Percentiles rank a stretch among this genome's conserved stretches.
phyloP scores from a whole-genome alignment of 2,888 invertebrate genomes.

The Choristoneura rosaceana region DNA sequence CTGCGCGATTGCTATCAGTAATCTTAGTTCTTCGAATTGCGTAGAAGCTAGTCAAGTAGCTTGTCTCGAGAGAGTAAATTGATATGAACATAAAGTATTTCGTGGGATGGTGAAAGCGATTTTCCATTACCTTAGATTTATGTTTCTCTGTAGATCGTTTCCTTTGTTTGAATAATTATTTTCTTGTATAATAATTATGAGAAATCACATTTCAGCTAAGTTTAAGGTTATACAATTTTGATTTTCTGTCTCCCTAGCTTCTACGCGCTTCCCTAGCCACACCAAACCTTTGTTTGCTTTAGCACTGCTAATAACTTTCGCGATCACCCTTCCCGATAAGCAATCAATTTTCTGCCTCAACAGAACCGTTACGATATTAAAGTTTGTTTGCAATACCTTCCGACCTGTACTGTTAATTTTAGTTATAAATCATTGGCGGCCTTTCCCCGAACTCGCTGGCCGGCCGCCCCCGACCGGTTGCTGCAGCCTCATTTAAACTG shows the following conservation, averaged over 20 bases:
- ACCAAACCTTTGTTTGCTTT: neutral
- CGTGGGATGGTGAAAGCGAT: neutral
- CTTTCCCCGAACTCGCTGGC: slow-evolving; percentile 81
- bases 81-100: slow-evolving; percentile 4
- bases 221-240: neutral
- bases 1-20: slow-evolving; percentile 31
- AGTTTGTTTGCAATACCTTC: slow-evolving; percentile 37
- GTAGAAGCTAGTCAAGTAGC: slow-evolving; percentile 4
- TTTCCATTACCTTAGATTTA: neutral
- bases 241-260: too few species aligned
- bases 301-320: neutral
- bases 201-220: neutral
- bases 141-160: neutral
- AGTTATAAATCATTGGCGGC: slow-evolving; percentile 80
- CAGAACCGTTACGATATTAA: slow-evolving; percentile 29
- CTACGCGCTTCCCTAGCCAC: too few species aligned
- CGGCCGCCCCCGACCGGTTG: slow-evolving; percentile 74
- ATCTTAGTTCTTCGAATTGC: slow-evolving; percentile 12
- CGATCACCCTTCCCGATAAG: neutral
- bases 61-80: neutral
- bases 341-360: slow-evolving; percentile 1
- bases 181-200: neutral
- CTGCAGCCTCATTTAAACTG: slow-evolving; percentile 85
- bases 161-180: neutral
- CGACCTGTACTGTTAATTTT: slow-evolving; percentile 65